Percentiles rank a stretch among this genome's conserved stretches.
Conservation (phyloP, 2,797 vertebrate species). For the Ceryle rudis region DNA sequence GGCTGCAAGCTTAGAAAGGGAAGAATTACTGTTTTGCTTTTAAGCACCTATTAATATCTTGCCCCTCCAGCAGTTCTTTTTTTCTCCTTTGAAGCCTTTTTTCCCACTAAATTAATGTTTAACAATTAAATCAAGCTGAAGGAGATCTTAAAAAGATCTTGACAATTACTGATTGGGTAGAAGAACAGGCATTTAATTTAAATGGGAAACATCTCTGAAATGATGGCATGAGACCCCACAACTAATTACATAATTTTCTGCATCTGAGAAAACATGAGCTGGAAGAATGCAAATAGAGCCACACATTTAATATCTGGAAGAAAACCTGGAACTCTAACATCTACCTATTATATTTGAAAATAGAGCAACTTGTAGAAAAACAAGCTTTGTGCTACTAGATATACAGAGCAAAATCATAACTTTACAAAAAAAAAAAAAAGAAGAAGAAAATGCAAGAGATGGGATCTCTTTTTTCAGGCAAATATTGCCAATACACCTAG, state of each 20-base stretch:
- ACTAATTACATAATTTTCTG: constrained; percentile 97
- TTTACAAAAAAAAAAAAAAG: neutral
- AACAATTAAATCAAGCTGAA: constrained; percentile 87
- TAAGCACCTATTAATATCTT: constrained; percentile 86
- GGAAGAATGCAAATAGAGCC: constrained; percentile 85
- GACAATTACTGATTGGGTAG: constrained; percentile 87
- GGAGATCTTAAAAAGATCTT: constrained; percentile 81
- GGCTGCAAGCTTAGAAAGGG: constrained; percentile 88
- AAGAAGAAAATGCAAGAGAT: neutral
- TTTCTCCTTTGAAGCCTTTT: constrained; percentile 81
- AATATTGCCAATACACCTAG: neutral
- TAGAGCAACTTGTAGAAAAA: constrained; percentile 51
- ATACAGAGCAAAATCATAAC: neutral
- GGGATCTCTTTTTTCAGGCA: constrained; percentile 6
- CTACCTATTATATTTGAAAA: constrained; percentile 67
- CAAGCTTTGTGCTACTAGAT: constrained; percentile 37
- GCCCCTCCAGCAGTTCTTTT: constrained; percentile 76
- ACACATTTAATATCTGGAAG: constrained; percentile 75
- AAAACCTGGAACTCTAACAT: constrained; percentile 65
- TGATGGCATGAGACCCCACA: constrained; percentile 80
- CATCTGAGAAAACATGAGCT: constrained; percentile 92
- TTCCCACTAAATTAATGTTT: constrained; percentile 86
- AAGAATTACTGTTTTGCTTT: constrained; percentile 89
- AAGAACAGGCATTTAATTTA: constrained; percentile 84
- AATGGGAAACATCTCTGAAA: constrained; percentile 89